A percentile compares a stretch with the other conserved stretches of the same genome.
phyloP scores from a whole-genome alignment of 53 echinoderm and acorn worm species.

The Holothuria leucospilota region DNA sequence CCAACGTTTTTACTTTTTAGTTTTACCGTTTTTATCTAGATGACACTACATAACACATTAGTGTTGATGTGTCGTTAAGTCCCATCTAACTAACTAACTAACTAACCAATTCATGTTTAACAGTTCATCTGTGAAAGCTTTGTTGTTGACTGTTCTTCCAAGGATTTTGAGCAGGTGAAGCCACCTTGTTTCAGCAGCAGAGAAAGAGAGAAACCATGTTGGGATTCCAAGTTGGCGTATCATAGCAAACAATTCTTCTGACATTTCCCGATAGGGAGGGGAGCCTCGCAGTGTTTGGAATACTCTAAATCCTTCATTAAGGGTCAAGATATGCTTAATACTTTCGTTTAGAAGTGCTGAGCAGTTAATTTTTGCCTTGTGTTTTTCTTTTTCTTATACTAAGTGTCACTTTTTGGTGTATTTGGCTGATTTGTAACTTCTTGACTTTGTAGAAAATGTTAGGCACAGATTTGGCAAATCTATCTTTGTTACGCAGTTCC shows the following conservation, averaged over 20 bases:
- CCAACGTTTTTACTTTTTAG: no score
- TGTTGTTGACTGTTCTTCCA: conserved; percentile 35
- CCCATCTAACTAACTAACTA: conserved; percentile 5
- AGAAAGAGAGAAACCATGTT: conserved; percentile 50
- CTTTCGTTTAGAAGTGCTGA: neutral
- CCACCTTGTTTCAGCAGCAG: conserved; percentile 62
- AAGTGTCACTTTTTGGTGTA: conserved; percentile 21
- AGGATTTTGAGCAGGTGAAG: conserved; percentile 44
- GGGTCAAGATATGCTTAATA: conserved; percentile 1
- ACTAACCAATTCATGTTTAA: conserved; percentile 32
- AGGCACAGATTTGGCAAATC: conserved; percentile 51
- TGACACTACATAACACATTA: no score
- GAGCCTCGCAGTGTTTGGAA: conserved; percentile 44
- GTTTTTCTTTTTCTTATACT: conserved; percentile 30
- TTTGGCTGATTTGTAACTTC: conserved; percentile 52
- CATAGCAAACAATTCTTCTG: conserved; percentile 58
- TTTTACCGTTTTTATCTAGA: no score
- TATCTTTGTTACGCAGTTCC: conserved; percentile 50
- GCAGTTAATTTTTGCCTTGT: conserved; percentile 14
- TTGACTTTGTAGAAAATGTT: conserved; percentile 60
- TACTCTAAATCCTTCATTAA: conserved; percentile 57
- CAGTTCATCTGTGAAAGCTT: conserved; percentile 37
- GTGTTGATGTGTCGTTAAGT: no score
- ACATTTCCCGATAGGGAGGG: conserved; percentile 53
- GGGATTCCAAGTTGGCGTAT: conserved; percentile 60